Evolutionary conservation across 2,113 vertebrate species (phyloP).

Genomic region (Paralichthys olivaceus): DNA sequence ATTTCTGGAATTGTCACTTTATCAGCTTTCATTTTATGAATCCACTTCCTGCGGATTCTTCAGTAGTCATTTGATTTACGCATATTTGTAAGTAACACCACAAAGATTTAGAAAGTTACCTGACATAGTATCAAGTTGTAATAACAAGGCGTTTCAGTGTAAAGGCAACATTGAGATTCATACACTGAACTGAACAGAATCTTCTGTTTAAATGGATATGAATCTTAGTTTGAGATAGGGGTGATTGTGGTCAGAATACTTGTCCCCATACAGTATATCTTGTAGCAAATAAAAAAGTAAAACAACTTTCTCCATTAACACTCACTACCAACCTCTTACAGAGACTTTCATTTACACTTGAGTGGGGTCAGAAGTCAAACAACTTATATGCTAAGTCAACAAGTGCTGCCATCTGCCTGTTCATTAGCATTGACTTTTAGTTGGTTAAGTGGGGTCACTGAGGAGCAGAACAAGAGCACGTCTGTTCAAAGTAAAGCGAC

Average conservation of each 20-base stretch:
- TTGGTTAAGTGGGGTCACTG: constrained; percentile 39
- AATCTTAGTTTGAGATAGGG: neutral
- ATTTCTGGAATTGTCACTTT: neutral
- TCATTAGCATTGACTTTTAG: constrained; percentile 59
- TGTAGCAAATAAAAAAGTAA: too few species aligned
- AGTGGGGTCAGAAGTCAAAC: constrained; percentile 53
- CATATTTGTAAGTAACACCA: neutral
- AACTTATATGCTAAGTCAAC: constrained; percentile 60
- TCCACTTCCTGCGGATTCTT: neutral
- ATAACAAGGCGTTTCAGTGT: neutral
- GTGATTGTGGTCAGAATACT: neutral
- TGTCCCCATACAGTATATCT: too few species aligned
- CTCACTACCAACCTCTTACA: neutral
- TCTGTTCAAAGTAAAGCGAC: constrained; percentile 26
- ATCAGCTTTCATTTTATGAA: neutral
- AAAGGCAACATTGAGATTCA: neutral
- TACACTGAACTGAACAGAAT: neutral
- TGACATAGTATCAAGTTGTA: neutral
- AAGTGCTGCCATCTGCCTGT: constrained; percentile 55
- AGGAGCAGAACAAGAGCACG: constrained; percentile 32
- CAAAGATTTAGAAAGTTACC: neutral
- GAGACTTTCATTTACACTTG: constrained; percentile 34
- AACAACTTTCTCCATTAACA: neutral
- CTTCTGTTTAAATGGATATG: neutral
- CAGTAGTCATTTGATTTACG: too few species aligned